Evolutionary conservation across 2,113 vertebrate species (phyloP).

Genomic region (Pantherophis guttatus): DNA sequence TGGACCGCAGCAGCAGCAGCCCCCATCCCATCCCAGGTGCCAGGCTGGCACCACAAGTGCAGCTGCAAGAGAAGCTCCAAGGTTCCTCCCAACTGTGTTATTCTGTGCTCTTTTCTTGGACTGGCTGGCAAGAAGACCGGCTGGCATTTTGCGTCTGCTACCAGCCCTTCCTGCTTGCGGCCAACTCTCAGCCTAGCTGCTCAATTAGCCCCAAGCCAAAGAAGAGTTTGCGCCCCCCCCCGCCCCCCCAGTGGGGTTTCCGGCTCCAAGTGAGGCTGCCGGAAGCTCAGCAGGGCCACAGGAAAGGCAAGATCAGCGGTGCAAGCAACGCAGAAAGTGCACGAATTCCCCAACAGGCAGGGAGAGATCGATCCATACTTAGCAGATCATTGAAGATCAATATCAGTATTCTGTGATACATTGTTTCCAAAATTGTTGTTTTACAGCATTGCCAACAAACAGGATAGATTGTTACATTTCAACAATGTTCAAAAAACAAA

Average conservation of each 20-base stretch:
- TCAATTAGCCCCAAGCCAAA: background rate
- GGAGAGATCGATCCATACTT: background rate
- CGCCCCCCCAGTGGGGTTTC: background rate
- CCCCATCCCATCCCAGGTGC: background rate
- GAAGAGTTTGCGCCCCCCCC: background rate
- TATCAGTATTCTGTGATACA: background rate
- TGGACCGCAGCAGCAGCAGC: background rate
- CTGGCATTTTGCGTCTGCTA: background rate
- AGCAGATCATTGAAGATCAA: background rate
- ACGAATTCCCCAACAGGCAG: background rate
- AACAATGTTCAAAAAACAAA: background rate
- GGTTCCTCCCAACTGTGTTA: background rate
- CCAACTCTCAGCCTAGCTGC: background rate
- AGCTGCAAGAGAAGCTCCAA: constrained; percentile 27
- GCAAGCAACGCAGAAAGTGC: background rate
- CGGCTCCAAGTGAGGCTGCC: background rate
- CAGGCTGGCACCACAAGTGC: background rate
- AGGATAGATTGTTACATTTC: background rate
- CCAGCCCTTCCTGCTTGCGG: background rate
- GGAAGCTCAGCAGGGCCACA: background rate
- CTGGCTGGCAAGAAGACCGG: background rate
- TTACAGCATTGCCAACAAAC: background rate
- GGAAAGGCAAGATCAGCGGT: background rate
- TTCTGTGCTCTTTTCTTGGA: background rate
- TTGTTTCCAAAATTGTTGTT: background rate